Evolutionary conservation across 1,140 invertebrate species (phyloP), one percentile per base, ranked within the genome.

Genomic region (Potamilus streckersoni): DNA sequence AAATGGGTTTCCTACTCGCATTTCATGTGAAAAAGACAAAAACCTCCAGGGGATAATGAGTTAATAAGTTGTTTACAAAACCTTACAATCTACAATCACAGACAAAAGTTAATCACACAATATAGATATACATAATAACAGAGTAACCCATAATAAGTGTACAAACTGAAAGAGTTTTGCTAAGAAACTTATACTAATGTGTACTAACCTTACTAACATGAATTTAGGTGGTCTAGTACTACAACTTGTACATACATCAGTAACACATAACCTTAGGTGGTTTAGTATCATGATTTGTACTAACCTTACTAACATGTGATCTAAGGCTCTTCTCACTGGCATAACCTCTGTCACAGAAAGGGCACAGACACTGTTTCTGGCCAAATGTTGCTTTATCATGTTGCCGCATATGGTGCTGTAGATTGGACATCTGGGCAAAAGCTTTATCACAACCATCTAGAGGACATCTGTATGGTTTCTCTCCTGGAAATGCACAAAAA

Each of bases 381-480:
- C 97, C 98, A 27, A 96, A 96, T 74, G 96, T 92, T 90, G 97
- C 97, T 90, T 97, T 97, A 86, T 98, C 96, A 91, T 99, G 97
- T 91, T 98, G 98, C 77, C 97, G 92, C 80, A 98, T 93, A 89
- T 99, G 97, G 88, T 98, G 97, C 88, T 98, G 97, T 17, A 98
- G 93, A 91, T 98, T 99, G 38, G 96, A 98, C 83, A 98, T 92
- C 91, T 99, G 97, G 88, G 98, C 98, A 92, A 99, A 99, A 75
- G 96, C 96, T 84, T 96, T 93, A 58, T 96, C 96, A 90, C 97
- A 98, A 85, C 98, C 96, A 58, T 96, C 95, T 83, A 98, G 92
- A 87, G 97, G 96, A 91, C 97, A 99, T 91, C 97, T 96, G 92
- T 98, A 98, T 12, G 97, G 97, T 82, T 97, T 93, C 92, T 98